Evolutionary conservation across 2,888 invertebrate species (phyloP), one percentile per base, ranked within the genome.

Genomic region (Drosophila fungiperda): DNA sequence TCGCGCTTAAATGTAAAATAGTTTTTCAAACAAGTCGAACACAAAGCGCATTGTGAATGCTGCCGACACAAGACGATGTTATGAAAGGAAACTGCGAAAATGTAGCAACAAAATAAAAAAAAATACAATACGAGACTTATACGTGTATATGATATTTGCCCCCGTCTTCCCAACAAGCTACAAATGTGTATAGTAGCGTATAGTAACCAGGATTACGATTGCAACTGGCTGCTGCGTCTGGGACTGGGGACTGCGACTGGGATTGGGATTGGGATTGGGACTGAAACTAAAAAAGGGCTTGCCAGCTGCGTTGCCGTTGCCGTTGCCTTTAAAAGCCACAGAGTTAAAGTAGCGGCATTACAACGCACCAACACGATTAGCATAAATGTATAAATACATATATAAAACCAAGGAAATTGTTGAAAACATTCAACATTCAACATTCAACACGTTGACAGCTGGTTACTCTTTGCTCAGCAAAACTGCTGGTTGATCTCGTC

Each of bases 301-400:
- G 70, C 73, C 84, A 87, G 78, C 87, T 87, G 83, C 82, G 72
- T 75, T 69, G 77, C 72, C 68, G 52, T 60, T 73, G 81, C 78
- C 87, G 52, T 57, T 73, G 81, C 78, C 87, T 90, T 85, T 90
- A 90, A 85, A 73, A 83, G 80, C 87, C 88, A 86, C 78, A 76
- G 73, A 86, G 87, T 90, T 87, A 90, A 87, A 90, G 89, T 90
- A 89, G 89, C 90, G 89, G 90, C 89, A 90, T 86, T 86, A 90
- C 89, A 77, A 86, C 90, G 87, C 89, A 89, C 80, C 83, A 85
- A 57, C 73, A 62, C 71, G 89, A 87, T 87, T 87, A 90, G 84
- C 87, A 87, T 87, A 87, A 87, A 90, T 87, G 87, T 87, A 90
- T 87, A 87, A 87, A 87, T 90, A 87, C 87, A 87, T 87, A 86